Base-by-base conservation (phyloP, 2,113 vertebrate genomes). In the Ciconia boyciana region DNA sequence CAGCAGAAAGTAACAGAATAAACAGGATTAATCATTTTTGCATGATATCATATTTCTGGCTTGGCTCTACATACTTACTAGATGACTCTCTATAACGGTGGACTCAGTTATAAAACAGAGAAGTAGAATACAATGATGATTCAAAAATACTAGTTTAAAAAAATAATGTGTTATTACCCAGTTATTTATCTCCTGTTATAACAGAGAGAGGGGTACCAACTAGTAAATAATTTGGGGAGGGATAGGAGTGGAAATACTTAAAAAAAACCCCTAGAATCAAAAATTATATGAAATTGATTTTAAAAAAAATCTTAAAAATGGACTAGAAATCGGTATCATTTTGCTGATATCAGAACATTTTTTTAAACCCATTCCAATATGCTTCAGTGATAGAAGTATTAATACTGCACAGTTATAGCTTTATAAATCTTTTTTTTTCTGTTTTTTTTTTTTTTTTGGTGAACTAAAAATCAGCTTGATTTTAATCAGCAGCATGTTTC, bases 391-490 rank as follows among this genome's bases (percentile, higher is more conserved):
- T 5, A 93, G 58, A 75, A 93, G 74, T 66, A 48, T 51, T 15
- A 49, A 71, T 92, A 84, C 71, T 85, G 69, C 79, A 90, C 29
- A 68, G 60, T 48, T 76, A 48, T 4, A 90, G 60, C 64, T 29
- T 93, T 65, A 92, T 12, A 77, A 71, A 76, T 46, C 19, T 58
- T 71, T 41, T 25, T 20, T 41, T 29, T 71, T 48, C 41, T n/a
- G n/a, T 39, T 34, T 51, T 51, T 46, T 36, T 25, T 32, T 31
- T 36, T 3, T 74, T 79, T 72, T 55, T 32, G 13, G n/a, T 66
- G 58, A 83, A 83, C 75, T 64, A 64, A 93, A 93, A 96, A 96
- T 44, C 69, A 94, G 86, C 90, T 72, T 91, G 94, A 93, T 94
- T 94, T 94, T 83, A 86, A 89, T 87, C 94, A 76, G 85, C 79